These are phyloP conservation scores for Theristus sp. DNA, from an alignment of 2,888 invertebrate genomes.

Conservation along the genomic window DNA sequence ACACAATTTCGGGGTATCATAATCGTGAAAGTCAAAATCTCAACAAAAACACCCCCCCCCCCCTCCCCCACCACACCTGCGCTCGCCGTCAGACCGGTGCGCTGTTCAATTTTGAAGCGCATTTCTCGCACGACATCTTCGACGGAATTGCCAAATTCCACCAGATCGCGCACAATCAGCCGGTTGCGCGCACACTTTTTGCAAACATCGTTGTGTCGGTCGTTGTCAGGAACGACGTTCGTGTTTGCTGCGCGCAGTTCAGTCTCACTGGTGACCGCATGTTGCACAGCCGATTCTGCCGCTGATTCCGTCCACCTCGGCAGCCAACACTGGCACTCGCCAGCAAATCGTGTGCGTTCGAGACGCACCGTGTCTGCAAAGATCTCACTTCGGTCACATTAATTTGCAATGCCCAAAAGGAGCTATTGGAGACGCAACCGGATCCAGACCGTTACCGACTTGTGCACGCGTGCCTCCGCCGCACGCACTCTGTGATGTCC, in stretches of 20 bases:
- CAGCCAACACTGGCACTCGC: conserved; percentile 17
- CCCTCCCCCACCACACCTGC: conserved; percentile 32
- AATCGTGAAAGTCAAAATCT: too few species aligned
- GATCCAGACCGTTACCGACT: too few species aligned
- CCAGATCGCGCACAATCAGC: conserved; percentile 2
- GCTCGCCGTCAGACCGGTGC: conserved; percentile 41
- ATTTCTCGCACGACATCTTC: conserved; percentile 36
- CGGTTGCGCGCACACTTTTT: conserved; percentile 11
- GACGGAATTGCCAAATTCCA: conserved; percentile 30
- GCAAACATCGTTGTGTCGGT: conserved; percentile 8
- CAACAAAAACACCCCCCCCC: background rate
- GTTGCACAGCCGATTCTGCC: too few species aligned
- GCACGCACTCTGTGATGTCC: conserved; percentile 38
- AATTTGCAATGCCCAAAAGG: too few species aligned
- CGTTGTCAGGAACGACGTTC: background rate
- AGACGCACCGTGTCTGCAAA: too few species aligned
- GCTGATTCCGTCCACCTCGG: too few species aligned
- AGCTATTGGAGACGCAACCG: too few species aligned
- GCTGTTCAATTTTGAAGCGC: conserved; percentile 36
- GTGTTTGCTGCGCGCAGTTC: background rate
- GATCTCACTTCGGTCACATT: too few species aligned
- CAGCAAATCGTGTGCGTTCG: conserved; percentile 16
- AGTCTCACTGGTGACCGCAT: conserved; percentile 4
- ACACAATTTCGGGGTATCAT: too few species aligned
- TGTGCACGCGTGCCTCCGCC: conserved; percentile 15